Conservation (phyloP, 1,140 invertebrate species). For the Drosophila ambigua region DNA sequence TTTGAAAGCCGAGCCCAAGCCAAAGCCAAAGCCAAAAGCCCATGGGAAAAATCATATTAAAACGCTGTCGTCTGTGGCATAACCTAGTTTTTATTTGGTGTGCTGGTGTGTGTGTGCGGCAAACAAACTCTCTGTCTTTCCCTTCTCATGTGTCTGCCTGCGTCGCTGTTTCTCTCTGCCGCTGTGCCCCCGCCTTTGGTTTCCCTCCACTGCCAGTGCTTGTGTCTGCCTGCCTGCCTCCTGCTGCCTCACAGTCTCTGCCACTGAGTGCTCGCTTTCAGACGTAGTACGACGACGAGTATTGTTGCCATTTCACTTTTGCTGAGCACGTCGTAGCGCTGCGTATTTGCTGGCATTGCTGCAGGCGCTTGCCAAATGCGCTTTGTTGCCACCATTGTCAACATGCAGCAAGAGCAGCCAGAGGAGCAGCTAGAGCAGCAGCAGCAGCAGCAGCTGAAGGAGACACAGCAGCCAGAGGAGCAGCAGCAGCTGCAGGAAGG, state of each 20-base stretch:
- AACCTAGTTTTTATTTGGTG: conserved; percentile 72
- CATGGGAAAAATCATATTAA: conserved; percentile 71
- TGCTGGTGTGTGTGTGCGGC: not conserved
- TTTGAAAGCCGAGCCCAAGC: too few relatives aligned
- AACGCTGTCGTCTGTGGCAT: conserved; percentile 71
- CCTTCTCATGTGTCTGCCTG: conserved; percentile 15
- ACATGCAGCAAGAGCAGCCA: conserved; percentile 45
- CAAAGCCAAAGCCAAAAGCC: too few relatives aligned
- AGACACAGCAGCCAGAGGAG: not conserved
- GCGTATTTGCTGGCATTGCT: conserved; percentile 57
- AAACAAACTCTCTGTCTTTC: conserved; percentile 13
- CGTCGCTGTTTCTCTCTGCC: conserved; percentile 15
- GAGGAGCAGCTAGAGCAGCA: conserved; percentile 4
- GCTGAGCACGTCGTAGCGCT: conserved; percentile 67
- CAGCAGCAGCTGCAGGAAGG: conserved; percentile 14
- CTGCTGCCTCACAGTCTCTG: not conserved
- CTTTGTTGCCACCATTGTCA: conserved; percentile 78
- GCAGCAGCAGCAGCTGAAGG: conserved; percentile 10
- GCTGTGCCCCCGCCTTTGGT: conserved; percentile 1
- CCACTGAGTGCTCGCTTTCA: conserved; percentile 49
- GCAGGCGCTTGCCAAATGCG: conserved; percentile 78
- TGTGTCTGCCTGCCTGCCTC: conserved; percentile 14
- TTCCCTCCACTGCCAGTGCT: not conserved
- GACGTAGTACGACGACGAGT: conserved; percentile 14
- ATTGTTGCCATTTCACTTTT: conserved; percentile 79